Conservation (phyloP, 2,888 invertebrate genomes). For the Abrostola triplasia region DNA sequence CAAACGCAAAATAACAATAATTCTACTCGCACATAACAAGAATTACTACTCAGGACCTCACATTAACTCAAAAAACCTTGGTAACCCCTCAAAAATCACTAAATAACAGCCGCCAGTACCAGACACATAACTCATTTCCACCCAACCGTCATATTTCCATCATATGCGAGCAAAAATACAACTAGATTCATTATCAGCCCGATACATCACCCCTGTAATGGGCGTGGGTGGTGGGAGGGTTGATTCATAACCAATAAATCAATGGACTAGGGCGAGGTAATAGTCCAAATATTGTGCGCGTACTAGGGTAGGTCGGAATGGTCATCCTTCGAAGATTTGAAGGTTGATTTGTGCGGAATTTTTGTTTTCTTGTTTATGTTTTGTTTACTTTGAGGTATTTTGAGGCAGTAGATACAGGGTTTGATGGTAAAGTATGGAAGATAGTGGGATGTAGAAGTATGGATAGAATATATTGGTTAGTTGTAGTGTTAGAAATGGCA, state of each 20-base stretch:
- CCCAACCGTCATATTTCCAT: constrained; percentile 83
- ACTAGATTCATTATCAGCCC: constrained; percentile 86
- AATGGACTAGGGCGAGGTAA: constrained; percentile 81
- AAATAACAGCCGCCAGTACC: constrained; percentile 51
- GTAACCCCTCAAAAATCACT: constrained; percentile 51
- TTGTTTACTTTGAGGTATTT: constrained; percentile 29
- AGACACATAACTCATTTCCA: constrained; percentile 63
- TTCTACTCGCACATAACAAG: constrained; percentile 13
- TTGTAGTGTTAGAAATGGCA: too few species aligned
- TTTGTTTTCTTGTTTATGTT: constrained; percentile 37
- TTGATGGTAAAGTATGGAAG: background rate
- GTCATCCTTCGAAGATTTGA: constrained; percentile 54
- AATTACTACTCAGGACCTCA: constrained; percentile 37
- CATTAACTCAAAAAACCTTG: constrained; percentile 43
- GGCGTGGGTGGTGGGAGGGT: constrained; percentile 63
- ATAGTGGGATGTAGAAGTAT: background rate
- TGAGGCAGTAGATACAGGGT: background rate
- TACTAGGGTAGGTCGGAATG: constrained; percentile 56
- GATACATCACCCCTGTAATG: constrained; percentile 81
- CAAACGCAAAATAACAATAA: background rate
- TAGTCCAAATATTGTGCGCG: constrained; percentile 82
- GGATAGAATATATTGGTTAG: background rate
- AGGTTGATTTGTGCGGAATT: constrained; percentile 45
- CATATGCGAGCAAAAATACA: constrained; percentile 84
- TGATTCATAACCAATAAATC: constrained; percentile 88